Evolutionary conservation across 2,797 vertebrate species (phyloP).

Genomic region (Sparus aurata): DNA sequence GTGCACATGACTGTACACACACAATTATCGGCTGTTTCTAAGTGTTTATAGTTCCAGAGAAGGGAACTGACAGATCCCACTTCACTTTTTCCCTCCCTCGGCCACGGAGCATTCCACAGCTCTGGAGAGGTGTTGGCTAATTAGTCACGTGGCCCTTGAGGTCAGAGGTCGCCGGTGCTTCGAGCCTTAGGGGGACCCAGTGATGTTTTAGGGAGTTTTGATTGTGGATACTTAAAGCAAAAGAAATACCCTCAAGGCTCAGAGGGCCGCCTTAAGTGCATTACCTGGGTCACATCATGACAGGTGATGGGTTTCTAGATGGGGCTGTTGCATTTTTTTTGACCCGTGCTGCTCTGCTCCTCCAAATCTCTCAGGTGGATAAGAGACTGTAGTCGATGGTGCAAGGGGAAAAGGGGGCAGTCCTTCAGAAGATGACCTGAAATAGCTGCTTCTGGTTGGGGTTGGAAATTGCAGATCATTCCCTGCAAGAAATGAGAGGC

Average conservation of each 20-base stretch:
- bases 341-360: slow-evolving; percentile 46
- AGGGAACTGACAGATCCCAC: slow-evolving; percentile 62
- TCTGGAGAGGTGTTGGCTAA: slow-evolving; percentile 81
- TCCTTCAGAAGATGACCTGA: slow-evolving; percentile 61
- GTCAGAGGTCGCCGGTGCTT: slow-evolving; percentile 73
- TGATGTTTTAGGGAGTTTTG: slow-evolving; percentile 80
- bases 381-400: slow-evolving; percentile 50
- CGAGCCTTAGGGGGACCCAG: slow-evolving; percentile 71
- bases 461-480: slow-evolving; percentile 46
- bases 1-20: slow-evolving; percentile 38
- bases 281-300: slow-evolving; percentile 71
- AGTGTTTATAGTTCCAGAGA: slow-evolving; percentile 57
- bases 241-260: slow-evolving; percentile 66
- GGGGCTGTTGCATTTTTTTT: slow-evolving; percentile 51
- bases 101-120: slow-evolving; percentile 78
- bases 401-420: slow-evolving; percentile 37
- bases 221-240: slow-evolving; percentile 77
- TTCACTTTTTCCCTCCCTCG: slow-evolving; percentile 66
- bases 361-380: slow-evolving; percentile 48
- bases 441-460: slow-evolving; percentile 54
- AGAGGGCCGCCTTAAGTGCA: slow-evolving; percentile 60
- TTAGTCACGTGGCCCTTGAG: slow-evolving; percentile 80
- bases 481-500: slow-evolving; percentile 42
- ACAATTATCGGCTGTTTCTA: slow-evolving; percentile 63
- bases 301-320: slow-evolving; percentile 75